Evolutionary conservation across 2,113 vertebrate genomes (phyloP).

Genomic region (Apodemus speciosus): DNA sequence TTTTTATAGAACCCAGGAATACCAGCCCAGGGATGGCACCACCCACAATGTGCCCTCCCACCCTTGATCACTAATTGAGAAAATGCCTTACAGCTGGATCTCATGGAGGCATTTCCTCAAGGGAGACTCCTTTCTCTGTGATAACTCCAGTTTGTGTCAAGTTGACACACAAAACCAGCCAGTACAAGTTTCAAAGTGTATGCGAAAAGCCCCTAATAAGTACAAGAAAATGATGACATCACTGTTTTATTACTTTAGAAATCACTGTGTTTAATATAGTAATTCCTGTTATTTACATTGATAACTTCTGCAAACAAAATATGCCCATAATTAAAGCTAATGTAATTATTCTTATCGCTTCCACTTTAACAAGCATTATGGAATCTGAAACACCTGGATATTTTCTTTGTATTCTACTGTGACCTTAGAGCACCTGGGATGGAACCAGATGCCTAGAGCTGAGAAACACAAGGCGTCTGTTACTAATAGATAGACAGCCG

Average conservation of each 20-base stretch:
- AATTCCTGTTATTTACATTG: background rate
- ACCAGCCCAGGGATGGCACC: too few species aligned
- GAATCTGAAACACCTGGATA: background rate
- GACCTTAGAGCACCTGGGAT: constrained; percentile 30
- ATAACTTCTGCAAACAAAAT: background rate
- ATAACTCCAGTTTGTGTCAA: too few species aligned
- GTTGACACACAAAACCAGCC: too few species aligned
- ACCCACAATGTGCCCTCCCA: too few species aligned
- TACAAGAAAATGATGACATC: constrained; percentile 3
- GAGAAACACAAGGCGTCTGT: constrained; percentile 56
- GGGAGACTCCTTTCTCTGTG: too few species aligned
- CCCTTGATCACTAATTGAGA: too few species aligned
- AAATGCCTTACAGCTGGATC: too few species aligned
- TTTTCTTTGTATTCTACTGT: background rate
- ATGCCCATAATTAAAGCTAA: background rate
- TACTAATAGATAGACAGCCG: constrained; percentile 41
- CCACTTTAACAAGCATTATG: background rate
- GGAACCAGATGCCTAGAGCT: constrained; percentile 51
- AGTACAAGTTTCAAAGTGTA: background rate
- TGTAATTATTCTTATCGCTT: background rate
- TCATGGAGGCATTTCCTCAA: too few species aligned
- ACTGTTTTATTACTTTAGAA: background rate
- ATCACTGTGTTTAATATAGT: background rate
- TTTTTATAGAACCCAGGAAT: too few species aligned
- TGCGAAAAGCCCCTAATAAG: constrained; percentile 14